These are phyloP conservation scores for Beris chalybata DNA, from an alignment of 2,888 invertebrate species.

Conservation along the genomic window DNA sequence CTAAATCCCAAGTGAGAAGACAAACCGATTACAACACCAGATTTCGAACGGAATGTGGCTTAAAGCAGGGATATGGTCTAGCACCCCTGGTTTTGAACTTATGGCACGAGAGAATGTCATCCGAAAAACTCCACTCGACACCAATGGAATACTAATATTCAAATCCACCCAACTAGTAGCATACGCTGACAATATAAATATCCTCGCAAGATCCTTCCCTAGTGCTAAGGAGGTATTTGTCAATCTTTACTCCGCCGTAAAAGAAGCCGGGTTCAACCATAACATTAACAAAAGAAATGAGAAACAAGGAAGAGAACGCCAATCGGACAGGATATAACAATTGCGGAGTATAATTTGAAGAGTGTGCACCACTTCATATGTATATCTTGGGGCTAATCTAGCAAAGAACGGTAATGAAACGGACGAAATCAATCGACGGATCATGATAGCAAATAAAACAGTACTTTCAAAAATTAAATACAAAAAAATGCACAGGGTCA, in stretches of 20 bases:
- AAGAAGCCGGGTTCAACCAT: background rate
- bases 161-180: constrained; percentile 5
- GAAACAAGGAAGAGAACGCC: no score
- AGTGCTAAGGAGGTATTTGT: background rate
- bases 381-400: no score
- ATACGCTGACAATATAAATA: background rate
- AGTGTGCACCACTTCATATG: no score
- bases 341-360: no score
- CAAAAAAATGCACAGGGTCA: no score
- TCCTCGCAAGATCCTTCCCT: background rate
- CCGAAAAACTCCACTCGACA: background rate
- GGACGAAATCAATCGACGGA: no score
- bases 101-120: background rate
- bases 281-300: no score
- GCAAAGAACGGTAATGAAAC: no score
- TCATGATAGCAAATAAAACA: no score
- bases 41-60: background rate
- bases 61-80: background rate
- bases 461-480: no score
- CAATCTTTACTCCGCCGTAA: background rate
- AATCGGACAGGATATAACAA: no score
- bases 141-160: background rate
- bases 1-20: background rate
- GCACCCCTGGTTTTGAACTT: background rate
- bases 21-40: background rate